phyloP scores from a whole-genome alignment of 2,113 vertebrate species.

The Terrapene triunguis region DNA sequence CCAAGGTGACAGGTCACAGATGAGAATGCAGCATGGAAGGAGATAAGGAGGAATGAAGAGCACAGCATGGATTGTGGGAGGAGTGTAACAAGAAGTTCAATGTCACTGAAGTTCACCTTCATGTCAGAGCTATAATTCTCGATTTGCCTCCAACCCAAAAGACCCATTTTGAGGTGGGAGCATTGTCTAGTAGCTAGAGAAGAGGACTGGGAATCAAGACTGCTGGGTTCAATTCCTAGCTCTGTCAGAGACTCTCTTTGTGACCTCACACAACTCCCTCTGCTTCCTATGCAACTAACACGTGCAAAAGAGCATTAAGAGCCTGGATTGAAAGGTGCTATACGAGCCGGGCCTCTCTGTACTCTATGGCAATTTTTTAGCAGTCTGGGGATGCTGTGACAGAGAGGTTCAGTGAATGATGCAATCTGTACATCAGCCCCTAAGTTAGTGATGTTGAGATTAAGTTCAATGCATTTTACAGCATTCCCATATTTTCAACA shows the following conservation, averaged over 20 bases:
- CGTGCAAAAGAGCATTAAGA: neutral
- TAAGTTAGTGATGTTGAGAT: neutral
- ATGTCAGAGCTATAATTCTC: neutral
- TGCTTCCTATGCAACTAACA: neutral
- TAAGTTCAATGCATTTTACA: neutral
- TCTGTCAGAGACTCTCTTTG: neutral
- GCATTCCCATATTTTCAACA: neutral
- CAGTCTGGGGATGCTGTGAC: neutral
- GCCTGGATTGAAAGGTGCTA: neutral
- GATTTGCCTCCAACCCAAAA: too few species aligned
- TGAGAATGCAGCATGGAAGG: neutral
- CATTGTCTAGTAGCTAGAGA: neutral
- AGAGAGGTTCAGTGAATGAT: neutral
- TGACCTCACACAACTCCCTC: neutral
- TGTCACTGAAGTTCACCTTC: neutral
- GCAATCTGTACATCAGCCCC: neutral
- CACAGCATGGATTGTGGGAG: neutral
- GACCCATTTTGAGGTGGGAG: neutral
- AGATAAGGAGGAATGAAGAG: neutral
- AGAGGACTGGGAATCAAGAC: neutral
- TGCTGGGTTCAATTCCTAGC: neutral
- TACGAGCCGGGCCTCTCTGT: neutral
- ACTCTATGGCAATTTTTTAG: neutral
- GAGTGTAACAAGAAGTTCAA: neutral
- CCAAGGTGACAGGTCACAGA: neutral